Base-by-base conservation (phyloP, 92 coral and sea anemone species). In the Bergia puertoricense region DNA sequence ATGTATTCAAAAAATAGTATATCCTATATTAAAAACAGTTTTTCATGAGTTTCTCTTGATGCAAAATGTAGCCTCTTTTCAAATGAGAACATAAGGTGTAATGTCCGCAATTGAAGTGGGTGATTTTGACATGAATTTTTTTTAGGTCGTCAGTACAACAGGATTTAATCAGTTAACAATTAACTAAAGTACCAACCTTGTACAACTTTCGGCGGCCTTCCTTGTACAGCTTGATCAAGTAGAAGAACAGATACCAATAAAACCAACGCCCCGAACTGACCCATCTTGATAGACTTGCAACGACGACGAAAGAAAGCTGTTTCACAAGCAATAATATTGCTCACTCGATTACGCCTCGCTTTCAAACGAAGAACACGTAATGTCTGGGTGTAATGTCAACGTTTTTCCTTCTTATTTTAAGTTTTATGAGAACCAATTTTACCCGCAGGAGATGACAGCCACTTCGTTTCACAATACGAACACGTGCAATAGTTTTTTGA, bases 141-240 rank as follows among this genome's bases (percentile, higher is more conserved):
- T 74, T 10, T 37, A 0, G 44, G 9, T 39, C 46, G 79, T 76
- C 36, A 2, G 2, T 7, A 8, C 36, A 2, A 76, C n/a, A 41
- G 46, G 16, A 76, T 76, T 18, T 76, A 23, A 76, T 76, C 54
- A 18, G 14, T 16, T 42, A 5, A 41, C 30, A 30, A 30, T 30
- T 22, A 15, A 22, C 69, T 62, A 18, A 76, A 42, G 6, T 46
- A 77, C 82, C 37, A 23, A 79, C 82, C 82, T n/a, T 36, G 41
- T 13, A n/a, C 82, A 8, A 23, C 22, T 79, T 79, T 79, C 9
- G 82, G 42, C 0, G 82, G 82, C 8, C 82, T 43, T 7, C 82
- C 57, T 50, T 79, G 82, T 45, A 50, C 67, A 15, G 57, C 38
- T 79, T 79, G 82, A n/a, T 45, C 65, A 51, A 79, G 62, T 11